Percentiles rank a stretch among this genome's conserved stretches.
Conservation (phyloP, 2,888 invertebrate species). For the Stictocephala bisonia region DNA sequence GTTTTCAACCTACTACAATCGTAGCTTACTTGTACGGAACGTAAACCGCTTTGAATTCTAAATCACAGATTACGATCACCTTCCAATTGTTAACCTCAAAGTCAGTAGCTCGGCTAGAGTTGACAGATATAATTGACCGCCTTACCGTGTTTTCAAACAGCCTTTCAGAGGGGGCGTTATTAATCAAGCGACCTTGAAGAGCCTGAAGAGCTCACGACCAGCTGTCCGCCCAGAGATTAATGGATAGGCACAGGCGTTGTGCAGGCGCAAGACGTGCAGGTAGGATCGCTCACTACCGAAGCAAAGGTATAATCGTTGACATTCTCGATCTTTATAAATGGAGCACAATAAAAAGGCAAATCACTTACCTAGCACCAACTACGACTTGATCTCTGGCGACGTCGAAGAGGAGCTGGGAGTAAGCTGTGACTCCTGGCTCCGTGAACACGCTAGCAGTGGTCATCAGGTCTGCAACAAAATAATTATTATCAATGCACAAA, state of each 20-base stretch:
- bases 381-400: conserved; percentile 87
- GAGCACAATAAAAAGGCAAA: conserved; percentile 1
- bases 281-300: no score
- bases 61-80: no score
- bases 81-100: no score
- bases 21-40: no score
- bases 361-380: conserved; percentile 87
- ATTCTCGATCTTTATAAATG: no score
- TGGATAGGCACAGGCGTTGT: conserved; percentile 18
- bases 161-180: conserved; percentile 13
- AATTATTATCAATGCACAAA: no score
- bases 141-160: conserved; percentile 19
- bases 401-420: conserved; percentile 88
- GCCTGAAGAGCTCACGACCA: not conserved
- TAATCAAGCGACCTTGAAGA: conserved; percentile 17
- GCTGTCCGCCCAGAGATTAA: not conserved
- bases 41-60: no score
- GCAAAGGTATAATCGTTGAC: no score
- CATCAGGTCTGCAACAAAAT: conserved; percentile 75
- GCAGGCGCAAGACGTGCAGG: no score
- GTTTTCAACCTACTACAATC: no score
- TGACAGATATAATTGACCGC: conserved; percentile 5
- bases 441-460: conserved; percentile 74
- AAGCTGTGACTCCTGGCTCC: conserved; percentile 79
- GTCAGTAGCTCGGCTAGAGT: no score